A percentile compares a stretch with the other conserved stretches of the same genome.
These are phyloP conservation scores for Rhopalosiphum padi DNA, from an alignment of 1,140 invertebrate species.

Conservation along the genomic window DNA sequence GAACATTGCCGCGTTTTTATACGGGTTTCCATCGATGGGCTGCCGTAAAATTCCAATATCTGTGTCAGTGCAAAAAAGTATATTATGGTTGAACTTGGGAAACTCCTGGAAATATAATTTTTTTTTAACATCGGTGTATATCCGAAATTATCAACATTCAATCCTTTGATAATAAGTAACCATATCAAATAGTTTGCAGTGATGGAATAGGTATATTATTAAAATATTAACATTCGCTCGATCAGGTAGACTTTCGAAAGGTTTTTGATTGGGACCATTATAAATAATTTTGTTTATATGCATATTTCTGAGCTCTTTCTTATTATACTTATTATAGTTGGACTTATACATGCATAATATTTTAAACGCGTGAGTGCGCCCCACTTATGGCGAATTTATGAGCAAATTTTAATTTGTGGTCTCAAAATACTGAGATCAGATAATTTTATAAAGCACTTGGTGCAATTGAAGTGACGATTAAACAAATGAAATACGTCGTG, in stretches of 20 bases:
- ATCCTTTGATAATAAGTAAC: too few relatives aligned
- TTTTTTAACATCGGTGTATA: not conserved
- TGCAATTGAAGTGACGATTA: not conserved
- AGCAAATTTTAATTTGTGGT: not conserved
- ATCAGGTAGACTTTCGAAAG: not conserved
- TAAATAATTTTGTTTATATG: not conserved
- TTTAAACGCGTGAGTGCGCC: too few relatives aligned
- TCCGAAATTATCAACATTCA: not conserved
- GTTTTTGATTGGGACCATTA: not conserved
- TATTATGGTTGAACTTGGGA: not conserved
- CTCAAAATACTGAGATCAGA: not conserved
- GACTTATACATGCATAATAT: too few relatives aligned
- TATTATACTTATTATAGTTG: too few relatives aligned
- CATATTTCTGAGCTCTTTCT: too few relatives aligned
- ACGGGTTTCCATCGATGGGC: constrained; percentile 32
- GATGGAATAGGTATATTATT: too few relatives aligned
- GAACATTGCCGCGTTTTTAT: not conserved
- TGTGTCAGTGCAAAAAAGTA: constrained; percentile 30
- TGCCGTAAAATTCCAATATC: constrained; percentile 16
- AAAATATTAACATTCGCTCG: not conserved
- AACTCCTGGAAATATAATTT: not conserved
- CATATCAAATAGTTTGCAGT: not conserved
- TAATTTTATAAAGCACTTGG: not conserved
- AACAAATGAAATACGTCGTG: not conserved
- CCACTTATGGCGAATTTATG: too few relatives aligned